Percentiles rank a stretch among this genome's conserved stretches.
phyloP scores from a whole-genome alignment of 1,140 invertebrate species.

The Drosophila nigromelanica region DNA sequence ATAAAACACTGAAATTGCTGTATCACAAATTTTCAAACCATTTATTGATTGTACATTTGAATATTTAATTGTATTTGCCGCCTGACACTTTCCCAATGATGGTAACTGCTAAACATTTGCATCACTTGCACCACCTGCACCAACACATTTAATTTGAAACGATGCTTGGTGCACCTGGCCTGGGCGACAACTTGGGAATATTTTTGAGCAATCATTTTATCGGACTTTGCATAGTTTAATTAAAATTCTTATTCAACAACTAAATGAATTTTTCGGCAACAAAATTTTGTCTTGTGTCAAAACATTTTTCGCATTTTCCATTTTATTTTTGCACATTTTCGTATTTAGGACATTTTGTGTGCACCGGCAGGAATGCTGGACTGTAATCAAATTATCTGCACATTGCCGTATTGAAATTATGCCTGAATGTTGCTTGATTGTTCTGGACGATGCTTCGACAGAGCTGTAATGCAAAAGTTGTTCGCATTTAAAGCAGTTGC shows the following conservation, averaged over 20 bases:
- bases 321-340: constrained; percentile 23
- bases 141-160: constrained; percentile 3
- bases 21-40: constrained; percentile 30
- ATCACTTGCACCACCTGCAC: background rate
- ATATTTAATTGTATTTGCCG: constrained; percentile 76
- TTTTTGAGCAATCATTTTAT: constrained; percentile 52
- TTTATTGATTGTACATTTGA: constrained; percentile 79
- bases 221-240: constrained; percentile 60
- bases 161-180: background rate
- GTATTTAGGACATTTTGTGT: constrained; percentile 18
- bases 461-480: constrained; percentile 13
- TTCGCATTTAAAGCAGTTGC: constrained; percentile 1
- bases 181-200: background rate
- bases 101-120: constrained; percentile 47
- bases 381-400: constrained; percentile 36
- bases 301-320: constrained; percentile 34
- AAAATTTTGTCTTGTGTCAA: constrained; percentile 30
- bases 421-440: constrained; percentile 38
- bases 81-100: constrained; percentile 48
- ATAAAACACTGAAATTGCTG: constrained; percentile 29
- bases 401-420: constrained; percentile 30
- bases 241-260: constrained; percentile 65
- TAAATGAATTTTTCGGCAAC: constrained; percentile 38
- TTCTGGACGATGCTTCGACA: background rate
- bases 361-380: background rate